A percentile compares a stretch with the other conserved stretches of the same genome.
phyloP scores from a whole-genome alignment of 2,113 vertebrate species.

The Perca fluviatilis region DNA sequence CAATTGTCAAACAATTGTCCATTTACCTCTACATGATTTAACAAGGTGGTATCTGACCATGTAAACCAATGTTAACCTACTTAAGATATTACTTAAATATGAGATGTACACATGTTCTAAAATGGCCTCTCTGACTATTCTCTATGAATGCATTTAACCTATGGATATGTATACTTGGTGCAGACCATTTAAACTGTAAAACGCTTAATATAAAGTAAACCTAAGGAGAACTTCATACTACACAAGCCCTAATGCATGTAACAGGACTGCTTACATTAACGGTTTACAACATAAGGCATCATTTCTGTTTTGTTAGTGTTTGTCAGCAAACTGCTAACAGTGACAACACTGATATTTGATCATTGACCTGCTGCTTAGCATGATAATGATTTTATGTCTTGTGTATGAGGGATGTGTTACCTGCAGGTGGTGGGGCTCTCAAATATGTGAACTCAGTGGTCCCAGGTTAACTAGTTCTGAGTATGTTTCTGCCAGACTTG shows the following conservation, averaged over 20 bases:
- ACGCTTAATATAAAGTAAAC: not conserved
- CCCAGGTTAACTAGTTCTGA: conserved; percentile 52
- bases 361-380: conserved; percentile 60
- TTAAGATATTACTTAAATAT: not conserved
- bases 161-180: not conserved
- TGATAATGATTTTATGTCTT: conserved; percentile 62
- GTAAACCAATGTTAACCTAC: not conserved
- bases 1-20: not conserved
- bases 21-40: not conserved
- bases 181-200: not conserved
- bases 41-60: not conserved
- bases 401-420: conserved; percentile 48
- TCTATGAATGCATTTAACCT: not conserved
- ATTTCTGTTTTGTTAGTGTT: conserved; percentile 28
- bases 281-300: not conserved
- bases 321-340: conserved; percentile 47
- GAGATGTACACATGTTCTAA: not conserved
- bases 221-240: not conserved
- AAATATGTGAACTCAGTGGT: conserved; percentile 34
- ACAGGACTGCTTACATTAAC: not conserved
- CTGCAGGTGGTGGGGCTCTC: conserved; percentile 29
- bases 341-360: conserved; percentile 55
- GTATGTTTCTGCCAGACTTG: conserved; percentile 45
- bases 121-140: not conserved
- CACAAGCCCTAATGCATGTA: not conserved